Base-by-base conservation (phyloP, 2,888 invertebrate species). In the Noctua janthe region DNA sequence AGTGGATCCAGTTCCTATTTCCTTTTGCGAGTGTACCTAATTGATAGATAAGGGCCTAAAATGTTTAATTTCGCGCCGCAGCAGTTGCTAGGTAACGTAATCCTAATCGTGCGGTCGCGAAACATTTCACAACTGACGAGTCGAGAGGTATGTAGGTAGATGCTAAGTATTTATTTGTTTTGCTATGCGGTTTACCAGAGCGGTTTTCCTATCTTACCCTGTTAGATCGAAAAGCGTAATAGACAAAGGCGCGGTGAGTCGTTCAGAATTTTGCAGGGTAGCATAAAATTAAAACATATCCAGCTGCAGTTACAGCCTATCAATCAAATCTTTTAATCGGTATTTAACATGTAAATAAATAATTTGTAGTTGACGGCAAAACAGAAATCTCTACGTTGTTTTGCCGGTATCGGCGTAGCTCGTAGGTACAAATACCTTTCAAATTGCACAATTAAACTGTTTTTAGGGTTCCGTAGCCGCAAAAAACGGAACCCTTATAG, bases 1-100 rank as follows among this genome's bases (percentile, higher is more conserved):
- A 51, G 29, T 64, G 35, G 15, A 59, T 39, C 35, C 17, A 6
- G n/a, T 73, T 56, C 39, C 6, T 17, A 51, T n/a, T 39, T 74
- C 2, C 15, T 49, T 74, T 47, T 59, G 56, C 47, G 39, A 20
- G n/a, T 49, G 62, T 35, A 17, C 47, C 47, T 47, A 49, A 49
- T 49, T 49, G 54, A 51, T 43, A 56, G 39, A 17, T 6, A 23
- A 23, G 35, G 2, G 15, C 29, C 17, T 51, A 49, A 54, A 49
- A 54, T 15, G 67, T 77, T 77, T 56, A 77, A 56, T 59, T 75
- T 56, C 15, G 39, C 67, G 47, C 13, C n/a, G 56, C 56, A 7
- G 20, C 47, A n/a, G 8, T 47, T 35, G 51, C 39, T 75, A 43
- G 7, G 23, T 66, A 51, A 20, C 1, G 6, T 59, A 56, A 64